These are phyloP conservation scores for Coccyzus lansbergi DNA, from an alignment of 2,797 vertebrate species.

Conservation along the genomic window DNA sequence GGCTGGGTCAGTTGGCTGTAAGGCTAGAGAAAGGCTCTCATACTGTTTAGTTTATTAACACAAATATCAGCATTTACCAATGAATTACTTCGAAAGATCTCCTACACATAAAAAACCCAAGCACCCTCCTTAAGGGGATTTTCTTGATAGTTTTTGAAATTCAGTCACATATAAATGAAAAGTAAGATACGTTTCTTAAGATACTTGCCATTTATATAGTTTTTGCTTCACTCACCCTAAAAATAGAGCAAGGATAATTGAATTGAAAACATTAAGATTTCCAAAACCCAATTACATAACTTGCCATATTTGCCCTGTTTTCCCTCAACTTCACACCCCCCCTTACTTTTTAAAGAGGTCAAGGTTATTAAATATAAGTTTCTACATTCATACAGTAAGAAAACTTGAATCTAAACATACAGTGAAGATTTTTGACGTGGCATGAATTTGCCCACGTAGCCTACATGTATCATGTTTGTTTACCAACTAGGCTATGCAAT, in stretches of 20 bases:
- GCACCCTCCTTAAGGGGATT: not conserved
- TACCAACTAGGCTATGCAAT: not conserved
- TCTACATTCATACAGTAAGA: not conserved
- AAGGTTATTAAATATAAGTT: slow-evolving; percentile 39
- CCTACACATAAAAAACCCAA: not conserved
- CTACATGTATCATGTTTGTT: not conserved
- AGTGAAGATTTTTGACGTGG: not conserved
- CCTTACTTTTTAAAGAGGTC: slow-evolving; percentile 22
- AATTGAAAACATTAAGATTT: slow-evolving; percentile 28
- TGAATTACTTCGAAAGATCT: not conserved
- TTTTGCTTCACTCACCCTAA: not conserved
- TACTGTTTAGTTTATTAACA: not conserved
- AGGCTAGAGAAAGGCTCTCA: not conserved
- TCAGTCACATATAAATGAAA: not conserved
- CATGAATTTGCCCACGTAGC: not conserved
- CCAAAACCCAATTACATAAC: slow-evolving; percentile 27
- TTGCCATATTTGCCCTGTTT: slow-evolving; percentile 20
- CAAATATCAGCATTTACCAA: not conserved
- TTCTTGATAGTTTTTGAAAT: not conserved
- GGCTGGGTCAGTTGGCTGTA: not conserved
- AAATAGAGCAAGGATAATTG: not conserved
- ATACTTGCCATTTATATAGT: not conserved
- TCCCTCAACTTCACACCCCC: not conserved
- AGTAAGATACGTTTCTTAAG: not conserved
- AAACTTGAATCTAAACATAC: not conserved